Base-by-base conservation (phyloP, 1,140 invertebrate genomes). In the Melitaea cinxia region DNA sequence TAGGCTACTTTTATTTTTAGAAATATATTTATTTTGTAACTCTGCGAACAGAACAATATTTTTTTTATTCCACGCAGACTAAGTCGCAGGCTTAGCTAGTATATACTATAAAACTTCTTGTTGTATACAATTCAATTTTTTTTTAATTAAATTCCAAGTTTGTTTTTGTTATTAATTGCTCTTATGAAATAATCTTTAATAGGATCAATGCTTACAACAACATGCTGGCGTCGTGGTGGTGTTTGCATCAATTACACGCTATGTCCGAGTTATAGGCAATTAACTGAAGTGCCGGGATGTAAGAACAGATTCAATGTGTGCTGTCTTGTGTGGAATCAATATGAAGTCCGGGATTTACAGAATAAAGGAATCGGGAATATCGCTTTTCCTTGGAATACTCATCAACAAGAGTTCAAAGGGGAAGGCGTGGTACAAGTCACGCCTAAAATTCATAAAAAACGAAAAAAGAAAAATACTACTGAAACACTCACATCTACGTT, bases 321-420 rank as follows among this genome's bases (percentile, higher is more conserved):
- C 65, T 90, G 86, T 57, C 88, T 88, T 37, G 74, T 72, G 6
- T 89, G 82, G 85, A 88, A 88, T 55, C 68, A 71, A 14, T 88
- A 65, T 49, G 58, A 81, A 59, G 71, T 84, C 0, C 77, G 74
- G 39, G 85, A 88, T 24, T 64, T 76, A 37, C 75, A 53, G 50
- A 72, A 83, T 15, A 54, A 78, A 12, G 88, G 82, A 2, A 70
- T 89, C 0, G 47, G 50, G 6, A 78, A 73, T 50, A 9, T 72
- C 15, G 75, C 64, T 7, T 73, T 80, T 53, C 87, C 87, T 2
- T 88, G 87, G 87, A 67, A 64, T 4, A n/a, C 17, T 49, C 1
- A 59, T n/a, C n/a, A 68, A 15, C 14, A 53, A 0, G 47, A 80
- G 23, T 80, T 76, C 54, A 84, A 83, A 2, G 85, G 85, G 1